Percentiles rank a stretch among this genome's conserved stretches.
These are phyloP conservation scores for Paralinhomoeus sp. DNA, from an alignment of 2,888 invertebrate genomes.

Conservation along the genomic window DNA sequence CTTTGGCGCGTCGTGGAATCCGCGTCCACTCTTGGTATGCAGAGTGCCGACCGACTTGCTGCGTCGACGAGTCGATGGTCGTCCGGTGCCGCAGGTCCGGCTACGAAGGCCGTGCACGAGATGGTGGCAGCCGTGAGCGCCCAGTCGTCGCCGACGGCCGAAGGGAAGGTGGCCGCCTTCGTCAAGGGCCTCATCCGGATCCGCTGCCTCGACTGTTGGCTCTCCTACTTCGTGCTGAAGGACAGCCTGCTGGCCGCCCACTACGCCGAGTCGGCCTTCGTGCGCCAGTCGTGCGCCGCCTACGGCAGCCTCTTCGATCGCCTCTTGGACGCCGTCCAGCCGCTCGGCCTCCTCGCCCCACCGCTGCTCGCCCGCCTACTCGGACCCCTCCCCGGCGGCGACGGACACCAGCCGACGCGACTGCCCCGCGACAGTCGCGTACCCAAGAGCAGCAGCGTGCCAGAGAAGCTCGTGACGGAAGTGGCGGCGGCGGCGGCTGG, in stretches of 20 bases:
- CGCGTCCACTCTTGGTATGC: conserved; percentile 50
- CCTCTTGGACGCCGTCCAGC: conserved; percentile 50
- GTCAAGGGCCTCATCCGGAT: conserved; percentile 1
- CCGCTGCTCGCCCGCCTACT: neutral
- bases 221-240: conserved; percentile 57
- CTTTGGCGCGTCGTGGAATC: conserved; percentile 69
- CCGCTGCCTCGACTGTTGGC: conserved; percentile 61
- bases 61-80: neutral
- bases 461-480: conserved; percentile 12
- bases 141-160: conserved; percentile 36
- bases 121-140: conserved; percentile 45
- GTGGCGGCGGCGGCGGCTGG: no score
- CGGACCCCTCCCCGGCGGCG: neutral
- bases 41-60: neutral
- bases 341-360: conserved; percentile 52
- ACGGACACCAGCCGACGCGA: conserved; percentile 2
- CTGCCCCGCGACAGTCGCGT: conserved; percentile 16
- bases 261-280: conserved; percentile 48
- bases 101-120: conserved; percentile 58
- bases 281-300: conserved; percentile 40
- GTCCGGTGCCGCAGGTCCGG: conserved; percentile 37
- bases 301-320: conserved; percentile 42
- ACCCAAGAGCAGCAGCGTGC: conserved; percentile 22
- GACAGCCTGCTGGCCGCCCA: conserved; percentile 56
- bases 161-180: conserved; percentile 29